phyloP scores from a whole-genome alignment of 2,797 vertebrate genomes.

The Mastacembelus armatus region DNA sequence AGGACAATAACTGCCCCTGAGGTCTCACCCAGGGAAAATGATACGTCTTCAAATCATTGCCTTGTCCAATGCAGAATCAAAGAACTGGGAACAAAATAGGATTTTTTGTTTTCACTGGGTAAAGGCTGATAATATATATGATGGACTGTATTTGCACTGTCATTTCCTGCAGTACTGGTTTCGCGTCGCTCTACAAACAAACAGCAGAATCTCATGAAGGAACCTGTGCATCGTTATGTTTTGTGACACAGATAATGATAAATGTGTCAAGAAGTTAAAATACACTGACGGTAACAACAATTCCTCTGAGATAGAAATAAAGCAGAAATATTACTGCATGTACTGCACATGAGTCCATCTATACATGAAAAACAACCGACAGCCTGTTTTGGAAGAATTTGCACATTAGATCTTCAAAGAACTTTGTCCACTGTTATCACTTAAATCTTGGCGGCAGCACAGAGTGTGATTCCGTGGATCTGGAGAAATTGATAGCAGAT shows the following conservation, averaged over 20 bases:
- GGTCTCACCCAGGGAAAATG: too few species aligned
- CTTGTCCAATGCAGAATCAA: too few species aligned
- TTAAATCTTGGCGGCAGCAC: slow-evolving; percentile 90
- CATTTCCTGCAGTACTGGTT: background rate
- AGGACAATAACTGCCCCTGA: too few species aligned
- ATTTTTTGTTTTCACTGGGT: background rate
- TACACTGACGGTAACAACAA: background rate
- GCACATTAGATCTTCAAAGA: slow-evolving; percentile 89
- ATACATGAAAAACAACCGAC: slow-evolving; percentile 69
- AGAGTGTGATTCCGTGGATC: slow-evolving; percentile 86
- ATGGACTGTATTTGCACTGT: background rate
- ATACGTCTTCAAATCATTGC: background rate
- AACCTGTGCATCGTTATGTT: background rate
- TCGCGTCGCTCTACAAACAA: background rate
- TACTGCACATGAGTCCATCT: slow-evolving; percentile 44
- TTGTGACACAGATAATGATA: background rate
- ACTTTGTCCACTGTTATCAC: slow-evolving; percentile 88
- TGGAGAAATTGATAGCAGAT: slow-evolving; percentile 93
- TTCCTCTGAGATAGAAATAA: slow-evolving; percentile 54
- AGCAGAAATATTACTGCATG: slow-evolving; percentile 69
- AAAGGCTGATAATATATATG: background rate
- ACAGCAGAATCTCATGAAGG: background rate
- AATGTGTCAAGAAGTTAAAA: slow-evolving; percentile 1
- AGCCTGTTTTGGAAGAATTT: slow-evolving; percentile 85
- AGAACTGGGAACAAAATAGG: too few species aligned